Percentiles rank a stretch among this genome's conserved stretches.
phyloP scores from a whole-genome alignment of 2,113 vertebrate genomes.

The Sorex fumeus region DNA sequence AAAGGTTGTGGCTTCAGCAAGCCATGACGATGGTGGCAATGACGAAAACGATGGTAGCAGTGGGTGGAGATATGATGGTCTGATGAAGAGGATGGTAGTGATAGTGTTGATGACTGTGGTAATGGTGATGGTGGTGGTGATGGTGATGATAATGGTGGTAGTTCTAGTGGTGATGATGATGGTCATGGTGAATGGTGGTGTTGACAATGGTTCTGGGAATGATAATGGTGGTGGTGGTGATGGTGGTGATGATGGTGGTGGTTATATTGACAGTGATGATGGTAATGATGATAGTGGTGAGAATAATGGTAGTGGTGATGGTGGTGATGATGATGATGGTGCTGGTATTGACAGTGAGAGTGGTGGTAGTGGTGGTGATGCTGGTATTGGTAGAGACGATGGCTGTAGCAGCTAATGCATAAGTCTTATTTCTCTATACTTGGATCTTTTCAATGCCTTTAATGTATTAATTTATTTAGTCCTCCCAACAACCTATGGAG shows the following conservation, averaged over 20 bases:
- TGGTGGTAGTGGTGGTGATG: not conserved
- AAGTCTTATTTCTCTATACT: not conserved
- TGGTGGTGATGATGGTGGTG: fast-evolving
- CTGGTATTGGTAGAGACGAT: too few species aligned
- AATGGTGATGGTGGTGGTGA: not conserved
- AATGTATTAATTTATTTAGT: not conserved
- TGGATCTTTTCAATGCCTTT: not conserved
- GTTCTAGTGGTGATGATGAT: too few species aligned
- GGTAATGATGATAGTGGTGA: not conserved
- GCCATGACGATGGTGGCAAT: fast-evolving
- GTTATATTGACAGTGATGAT: not conserved
- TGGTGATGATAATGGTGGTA: too few species aligned
- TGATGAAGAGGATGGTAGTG: fast-evolving
- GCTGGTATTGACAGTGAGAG: not conserved
- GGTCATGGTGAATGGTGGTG: too few species aligned
- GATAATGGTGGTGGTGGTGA: fast-evolving
- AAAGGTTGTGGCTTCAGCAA: too few species aligned
- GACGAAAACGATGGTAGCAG: not conserved
- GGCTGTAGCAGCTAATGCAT: not conserved
- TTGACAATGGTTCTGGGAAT: not conserved
- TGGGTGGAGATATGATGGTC: not conserved
- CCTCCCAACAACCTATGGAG: not conserved
- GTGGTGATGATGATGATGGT: not conserved
- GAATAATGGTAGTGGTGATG: not conserved
- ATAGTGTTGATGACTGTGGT: fast-evolving